Evolutionary conservation across 2,888 invertebrate genomes (phyloP), one percentile per base, ranked within the genome.

Genomic region (Phragmatobia fuliginosa): DNA sequence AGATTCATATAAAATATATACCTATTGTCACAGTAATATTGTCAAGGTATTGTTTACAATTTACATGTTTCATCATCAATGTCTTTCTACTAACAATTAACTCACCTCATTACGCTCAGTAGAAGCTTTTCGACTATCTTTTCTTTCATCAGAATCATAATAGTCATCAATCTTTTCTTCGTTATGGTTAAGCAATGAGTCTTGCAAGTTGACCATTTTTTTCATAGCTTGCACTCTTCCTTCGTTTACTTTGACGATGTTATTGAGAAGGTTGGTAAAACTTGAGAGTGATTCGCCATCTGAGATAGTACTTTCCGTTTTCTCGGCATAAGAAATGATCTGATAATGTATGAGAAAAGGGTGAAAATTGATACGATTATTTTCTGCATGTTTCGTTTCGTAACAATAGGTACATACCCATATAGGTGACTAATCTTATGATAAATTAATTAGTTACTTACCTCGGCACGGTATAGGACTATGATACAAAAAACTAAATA

Each of bases 241-340:
- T 66, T 87, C 84, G 60, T 90, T 91, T 0, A 85, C 67, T 11
- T 77, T 78, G 1, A 89, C 74, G 4, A 91, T 75, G 0, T 85
- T 78, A 21, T 84, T 78, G 1, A 90, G 80, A 4, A 90, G 78
- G 18, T 78, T 72, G 5, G 79, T 78, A 32, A 83, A 68, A 7
- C 14, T 58, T 1, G 33, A 49, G 41, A 45, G 45, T 1, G 63
- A 11, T 14, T 59, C 25, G 8, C 8, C 33, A 16, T 59, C 45
- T 1, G 38, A n/a, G 25, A 18, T 58, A 28, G 25, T 6, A 8
- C 33, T 33, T 33, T 8, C 16, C 25, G 32, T n/a, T 33, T 38
- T 25, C 32, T 45, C 25, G 25, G 45, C 28, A 21, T 36, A 32
- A 21, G 62, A 62, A 62, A n/a, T 21, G 10, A 18, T 56, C 67